These are phyloP conservation scores for Hypercompe scribonia DNA, from an alignment of 2,888 invertebrate species.

Conservation along the genomic window DNA sequence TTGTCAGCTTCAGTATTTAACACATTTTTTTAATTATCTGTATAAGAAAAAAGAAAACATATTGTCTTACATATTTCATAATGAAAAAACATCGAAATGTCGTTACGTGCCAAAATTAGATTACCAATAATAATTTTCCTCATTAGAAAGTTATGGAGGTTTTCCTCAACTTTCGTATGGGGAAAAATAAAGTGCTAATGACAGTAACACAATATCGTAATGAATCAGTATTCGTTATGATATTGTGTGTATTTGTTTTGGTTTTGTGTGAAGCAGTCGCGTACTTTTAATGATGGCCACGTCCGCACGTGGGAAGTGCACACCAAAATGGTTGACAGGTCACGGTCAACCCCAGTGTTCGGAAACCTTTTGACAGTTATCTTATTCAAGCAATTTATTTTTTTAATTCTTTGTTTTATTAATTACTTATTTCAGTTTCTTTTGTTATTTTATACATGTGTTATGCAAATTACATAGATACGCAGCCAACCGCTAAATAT, in stretches of 20 bases:
- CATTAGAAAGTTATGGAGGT: background rate
- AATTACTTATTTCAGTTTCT: background rate
- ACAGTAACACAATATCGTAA: too few species aligned
- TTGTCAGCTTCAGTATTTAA: too few species aligned
- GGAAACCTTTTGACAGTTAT: background rate
- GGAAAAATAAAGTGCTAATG: background rate
- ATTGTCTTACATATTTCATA: background rate
- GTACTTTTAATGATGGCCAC: background rate
- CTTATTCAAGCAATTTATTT: background rate
- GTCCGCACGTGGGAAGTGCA: background rate
- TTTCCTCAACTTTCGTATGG: background rate
- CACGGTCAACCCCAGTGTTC: conserved; percentile 12
- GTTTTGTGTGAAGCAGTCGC: background rate
- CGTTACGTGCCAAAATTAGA: background rate
- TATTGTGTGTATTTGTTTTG: background rate
- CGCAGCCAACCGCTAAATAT: too few species aligned
- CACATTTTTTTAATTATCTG: background rate
- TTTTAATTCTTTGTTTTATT: background rate
- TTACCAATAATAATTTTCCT: conserved; percentile 12
- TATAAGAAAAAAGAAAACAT: background rate
- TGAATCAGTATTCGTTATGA: background rate
- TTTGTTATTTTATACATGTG: too few species aligned
- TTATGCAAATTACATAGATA: background rate
- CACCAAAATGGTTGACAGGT: conserved; percentile 6
- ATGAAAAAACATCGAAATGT: background rate